Evolutionary conservation across 2,888 invertebrate genomes (phyloP).

Genomic region (Halictus ligatus): DNA sequence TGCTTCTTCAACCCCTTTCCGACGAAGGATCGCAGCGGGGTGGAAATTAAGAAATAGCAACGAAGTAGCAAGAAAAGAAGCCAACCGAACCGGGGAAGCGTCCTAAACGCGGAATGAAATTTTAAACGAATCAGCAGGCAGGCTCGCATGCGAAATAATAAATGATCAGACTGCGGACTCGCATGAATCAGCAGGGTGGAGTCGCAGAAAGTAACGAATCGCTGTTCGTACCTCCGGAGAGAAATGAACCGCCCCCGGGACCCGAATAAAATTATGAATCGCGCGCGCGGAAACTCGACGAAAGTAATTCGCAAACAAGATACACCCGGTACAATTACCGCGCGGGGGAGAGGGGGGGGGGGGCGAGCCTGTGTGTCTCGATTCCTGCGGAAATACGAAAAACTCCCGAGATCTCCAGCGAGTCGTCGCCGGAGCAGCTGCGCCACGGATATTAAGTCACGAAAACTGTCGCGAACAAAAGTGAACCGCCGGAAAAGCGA

Average conservation of each 20-base stretch:
- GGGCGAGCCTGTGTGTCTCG: not conserved
- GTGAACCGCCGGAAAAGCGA: constrained; percentile 3
- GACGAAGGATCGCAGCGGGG: not conserved
- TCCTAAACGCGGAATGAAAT: not conserved
- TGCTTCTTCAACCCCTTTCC: not conserved
- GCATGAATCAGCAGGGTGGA: not conserved
- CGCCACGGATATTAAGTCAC: constrained; percentile 29
- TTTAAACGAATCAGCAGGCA: constrained; percentile 6
- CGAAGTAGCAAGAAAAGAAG: not conserved
- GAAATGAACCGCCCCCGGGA: constrained; percentile 1
- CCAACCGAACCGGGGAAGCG: not conserved
- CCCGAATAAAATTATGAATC: constrained; percentile 14
- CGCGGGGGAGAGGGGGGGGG: not conserved
- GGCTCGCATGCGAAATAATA: not conserved
- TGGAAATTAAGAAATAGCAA: not conserved
- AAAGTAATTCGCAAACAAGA: constrained; percentile 11
- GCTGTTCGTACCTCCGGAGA: not conserved
- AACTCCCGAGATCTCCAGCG: not conserved
- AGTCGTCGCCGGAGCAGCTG: not conserved
- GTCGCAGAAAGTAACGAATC: constrained; percentile 8
- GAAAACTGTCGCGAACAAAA: constrained; percentile 25
- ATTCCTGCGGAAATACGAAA: not conserved
- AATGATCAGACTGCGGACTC: not conserved
- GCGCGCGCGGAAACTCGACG: not conserved
- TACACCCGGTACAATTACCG: not conserved